Percentiles rank a stretch among this genome's conserved stretches.
Evolutionary conservation across 2,888 invertebrate genomes (phyloP).

Genomic region (Lasioglossum villosulum): DNA sequence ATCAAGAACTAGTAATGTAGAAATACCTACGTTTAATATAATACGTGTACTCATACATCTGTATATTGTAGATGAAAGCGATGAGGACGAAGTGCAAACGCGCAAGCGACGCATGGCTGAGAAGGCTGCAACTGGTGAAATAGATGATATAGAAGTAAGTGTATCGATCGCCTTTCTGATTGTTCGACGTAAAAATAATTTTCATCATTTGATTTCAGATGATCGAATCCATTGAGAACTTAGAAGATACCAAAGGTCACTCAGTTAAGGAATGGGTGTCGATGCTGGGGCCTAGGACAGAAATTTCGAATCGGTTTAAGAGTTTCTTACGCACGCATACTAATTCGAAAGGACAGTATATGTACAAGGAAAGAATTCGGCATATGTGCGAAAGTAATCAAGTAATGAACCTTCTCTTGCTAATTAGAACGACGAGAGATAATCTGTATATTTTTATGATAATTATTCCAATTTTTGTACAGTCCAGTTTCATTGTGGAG

Average conservation of each 20-base stretch:
- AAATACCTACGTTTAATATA: not conserved
- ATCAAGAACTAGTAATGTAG: not conserved
- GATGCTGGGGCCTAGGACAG: constrained; percentile 97
- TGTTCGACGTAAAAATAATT: constrained; percentile 15
- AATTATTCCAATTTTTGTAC: constrained; percentile 53
- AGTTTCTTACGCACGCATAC: constrained; percentile 96
- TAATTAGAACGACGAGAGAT: not conserved
- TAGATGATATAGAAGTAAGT: constrained; percentile 89
- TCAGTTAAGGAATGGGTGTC: constrained; percentile 98
- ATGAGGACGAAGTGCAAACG: constrained; percentile 89
- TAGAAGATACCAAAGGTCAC: constrained; percentile 98
- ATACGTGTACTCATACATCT: constrained; percentile 16
- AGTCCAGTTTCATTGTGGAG: constrained; percentile 95
- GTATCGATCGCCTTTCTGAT: constrained; percentile 18
- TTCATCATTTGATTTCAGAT: constrained; percentile 84
- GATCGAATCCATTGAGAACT: constrained; percentile 98
- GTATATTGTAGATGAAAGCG: constrained; percentile 89
- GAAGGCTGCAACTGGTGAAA: constrained; percentile 92
- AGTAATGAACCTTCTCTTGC: constrained; percentile 75
- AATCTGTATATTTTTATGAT: not conserved
- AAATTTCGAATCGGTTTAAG: constrained; percentile 97
- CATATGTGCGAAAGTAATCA: constrained; percentile 97
- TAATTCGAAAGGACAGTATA: constrained; percentile 93
- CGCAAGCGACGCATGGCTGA: constrained; percentile 93
- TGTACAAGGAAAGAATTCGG: constrained; percentile 96